These are phyloP conservation scores for Oncorhynchus keta DNA, from an alignment of 2,113 vertebrate genomes.

Conservation along the genomic window DNA sequence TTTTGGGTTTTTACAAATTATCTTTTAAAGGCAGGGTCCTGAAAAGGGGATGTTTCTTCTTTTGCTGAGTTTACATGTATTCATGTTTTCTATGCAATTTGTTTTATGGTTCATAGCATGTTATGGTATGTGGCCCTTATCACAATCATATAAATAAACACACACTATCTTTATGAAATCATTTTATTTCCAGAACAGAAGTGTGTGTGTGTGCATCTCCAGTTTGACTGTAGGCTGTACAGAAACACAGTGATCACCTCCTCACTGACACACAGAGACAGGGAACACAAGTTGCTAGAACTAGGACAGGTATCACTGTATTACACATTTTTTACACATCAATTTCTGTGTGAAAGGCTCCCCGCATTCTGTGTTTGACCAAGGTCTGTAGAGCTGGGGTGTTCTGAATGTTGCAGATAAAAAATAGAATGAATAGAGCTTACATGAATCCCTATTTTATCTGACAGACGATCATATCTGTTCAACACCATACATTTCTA, in stretches of 20 bases:
- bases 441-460: no score
- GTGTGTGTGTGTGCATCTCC: conserved; percentile 73
- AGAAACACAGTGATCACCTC: conserved; percentile 67
- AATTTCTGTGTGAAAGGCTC: neutral
- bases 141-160: neutral
- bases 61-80: neutral
- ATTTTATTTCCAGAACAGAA: conserved; percentile 76
- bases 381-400: no score
- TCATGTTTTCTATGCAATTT: no score
- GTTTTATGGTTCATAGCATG: no score
- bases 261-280: conserved; percentile 34
- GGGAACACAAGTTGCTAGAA: conserved; percentile 38
- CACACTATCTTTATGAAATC: conserved; percentile 67
- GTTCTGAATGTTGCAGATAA: no score
- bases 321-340: conserved; percentile 34
- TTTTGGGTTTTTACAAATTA: no score
- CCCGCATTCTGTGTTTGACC: no score
- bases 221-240: conserved; percentile 65
- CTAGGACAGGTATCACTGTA: conserved; percentile 21
- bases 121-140: neutral
- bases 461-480: no score
- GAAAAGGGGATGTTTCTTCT: no score
- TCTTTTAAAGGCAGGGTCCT: no score
- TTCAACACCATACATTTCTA: neutral
- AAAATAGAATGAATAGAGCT: no score